Evolutionary conservation across 53 echinoderm and acorn worm genomes (phyloP), one percentile per base, ranked within the genome.

Genomic region (Antedon mediterranea): DNA sequence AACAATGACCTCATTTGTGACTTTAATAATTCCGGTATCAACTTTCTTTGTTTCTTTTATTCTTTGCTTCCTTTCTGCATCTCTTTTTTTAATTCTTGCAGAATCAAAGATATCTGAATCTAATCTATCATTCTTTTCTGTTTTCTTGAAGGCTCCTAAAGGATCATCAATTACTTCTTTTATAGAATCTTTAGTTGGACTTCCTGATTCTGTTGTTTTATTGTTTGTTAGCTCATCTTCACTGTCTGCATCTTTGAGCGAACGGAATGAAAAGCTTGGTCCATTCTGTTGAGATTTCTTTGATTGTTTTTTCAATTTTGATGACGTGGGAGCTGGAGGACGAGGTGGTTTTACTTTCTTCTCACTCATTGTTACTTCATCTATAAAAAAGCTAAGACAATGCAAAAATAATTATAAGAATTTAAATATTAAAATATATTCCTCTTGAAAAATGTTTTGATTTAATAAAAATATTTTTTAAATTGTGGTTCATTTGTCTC

Each of bases 331-430:
- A 43, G 94, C 90, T 31, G 94, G 94, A 4, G 93, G 93, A 70
- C 94, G 80, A 0, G 94, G 94, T 42, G 94, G 94, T 75, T 90
- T 90, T 26, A 82, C 81, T 85, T 89, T 94, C 82, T 87, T 92
- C 32, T 57, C 57, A 57, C 57, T 57, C 57, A 57, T 57, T 57
- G 2, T 57, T 2, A 57, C 57, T 57, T 57, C 57, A 57, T 57
- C 23, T 11, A 26, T 11, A 6, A 57, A 57, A 57, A 26, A 57
- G 7, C 9, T 11, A 57, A 15, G 9, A 57, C 4, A 37, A 37
- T 6, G 4, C 4, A 37, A 37, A 57, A 2, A 57, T 18, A 57
- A 57, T 57, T 3, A 57, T 8, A 57, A 41, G 5, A 41, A 13
- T 57, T 11, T 57, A 57, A 57, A 37, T 37, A 37, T 37, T n/a